phyloP scores from a whole-genome alignment of 2,113 vertebrate genomes.

The Pseudorhombus dupliciocellatus region DNA sequence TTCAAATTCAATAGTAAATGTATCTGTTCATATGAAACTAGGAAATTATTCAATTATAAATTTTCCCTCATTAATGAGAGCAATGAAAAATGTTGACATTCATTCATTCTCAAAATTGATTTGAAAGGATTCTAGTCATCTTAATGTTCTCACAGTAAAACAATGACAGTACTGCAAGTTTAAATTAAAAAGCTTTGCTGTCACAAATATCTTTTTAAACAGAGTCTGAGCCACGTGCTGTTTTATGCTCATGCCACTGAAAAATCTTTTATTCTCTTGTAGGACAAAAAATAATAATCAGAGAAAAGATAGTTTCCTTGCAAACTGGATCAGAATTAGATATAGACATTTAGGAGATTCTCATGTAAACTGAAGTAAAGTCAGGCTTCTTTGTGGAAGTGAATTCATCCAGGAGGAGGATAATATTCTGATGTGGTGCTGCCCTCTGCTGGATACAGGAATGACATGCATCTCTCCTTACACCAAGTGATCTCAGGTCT shows the following conservation, averaged over 20 bases:
- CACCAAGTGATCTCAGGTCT: background rate
- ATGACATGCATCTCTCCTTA: background rate
- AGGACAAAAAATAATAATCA: no score
- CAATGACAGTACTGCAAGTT: no score
- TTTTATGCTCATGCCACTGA: background rate
- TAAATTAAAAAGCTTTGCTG: no score
- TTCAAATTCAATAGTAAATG: background rate
- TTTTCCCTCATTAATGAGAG: no score
- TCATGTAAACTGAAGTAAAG: background rate
- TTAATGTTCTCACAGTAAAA: background rate
- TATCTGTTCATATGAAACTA: background rate
- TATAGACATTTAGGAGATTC: background rate
- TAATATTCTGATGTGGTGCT: background rate
- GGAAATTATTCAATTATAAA: no score
- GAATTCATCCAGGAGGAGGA: background rate
- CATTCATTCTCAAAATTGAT: background rate
- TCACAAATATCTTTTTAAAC: no score
- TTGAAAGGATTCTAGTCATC: background rate
- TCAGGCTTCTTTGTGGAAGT: background rate
- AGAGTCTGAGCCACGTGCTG: no score
- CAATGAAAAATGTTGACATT: no score
- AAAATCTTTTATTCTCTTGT: background rate
- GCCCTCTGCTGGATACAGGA: constrained; percentile 54
- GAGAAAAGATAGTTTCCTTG: no score
- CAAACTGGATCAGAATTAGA: no score